These are phyloP conservation scores for Phyllotreta cruciferae DNA, from an alignment of 2,888 invertebrate genomes.

Conservation along the genomic window DNA sequence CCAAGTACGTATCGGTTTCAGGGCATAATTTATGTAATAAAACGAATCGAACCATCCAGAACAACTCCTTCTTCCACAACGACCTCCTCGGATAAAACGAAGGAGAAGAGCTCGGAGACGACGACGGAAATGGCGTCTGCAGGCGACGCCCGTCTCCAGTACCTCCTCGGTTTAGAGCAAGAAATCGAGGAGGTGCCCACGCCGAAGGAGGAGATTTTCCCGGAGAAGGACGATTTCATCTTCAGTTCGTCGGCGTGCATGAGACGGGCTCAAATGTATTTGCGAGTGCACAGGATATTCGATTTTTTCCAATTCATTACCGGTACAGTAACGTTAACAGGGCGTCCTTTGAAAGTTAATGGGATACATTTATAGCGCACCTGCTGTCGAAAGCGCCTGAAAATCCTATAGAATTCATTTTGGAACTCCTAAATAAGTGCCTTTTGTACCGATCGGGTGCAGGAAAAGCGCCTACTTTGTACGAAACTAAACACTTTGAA, in stretches of 20 bases:
- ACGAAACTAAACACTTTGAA: constrained; percentile 53
- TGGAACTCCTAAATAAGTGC: constrained; percentile 60
- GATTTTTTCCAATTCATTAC: constrained; percentile 61
- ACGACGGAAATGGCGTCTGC: constrained; percentile 17
- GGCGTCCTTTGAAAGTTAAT: neutral
- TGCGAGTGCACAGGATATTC: constrained; percentile 57
- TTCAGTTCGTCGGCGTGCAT: constrained; percentile 47
- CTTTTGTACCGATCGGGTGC: constrained; percentile 60
- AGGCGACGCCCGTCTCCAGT: constrained; percentile 41
- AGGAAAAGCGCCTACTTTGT: constrained; percentile 60
- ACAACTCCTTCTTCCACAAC: constrained; percentile 6
- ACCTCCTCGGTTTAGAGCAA: constrained; percentile 48
- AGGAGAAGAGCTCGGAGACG: constrained; percentile 2
- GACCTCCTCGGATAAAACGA: neutral
- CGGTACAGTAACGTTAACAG: neutral
- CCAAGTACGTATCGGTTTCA: neutral
- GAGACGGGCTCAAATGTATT: constrained; percentile 56
- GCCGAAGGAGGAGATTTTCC: constrained; percentile 19
- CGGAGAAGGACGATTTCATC: constrained; percentile 39
- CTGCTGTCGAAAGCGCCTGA: constrained; percentile 57
- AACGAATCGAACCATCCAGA: neutral
- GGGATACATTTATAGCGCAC: constrained; percentile 49
- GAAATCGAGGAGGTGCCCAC: constrained; percentile 30
- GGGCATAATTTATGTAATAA: constrained; percentile 1
- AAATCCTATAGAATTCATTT: constrained; percentile 60